Conservation (phyloP, 2,113 vertebrate species). For the Bettongia penicillata region DNA sequence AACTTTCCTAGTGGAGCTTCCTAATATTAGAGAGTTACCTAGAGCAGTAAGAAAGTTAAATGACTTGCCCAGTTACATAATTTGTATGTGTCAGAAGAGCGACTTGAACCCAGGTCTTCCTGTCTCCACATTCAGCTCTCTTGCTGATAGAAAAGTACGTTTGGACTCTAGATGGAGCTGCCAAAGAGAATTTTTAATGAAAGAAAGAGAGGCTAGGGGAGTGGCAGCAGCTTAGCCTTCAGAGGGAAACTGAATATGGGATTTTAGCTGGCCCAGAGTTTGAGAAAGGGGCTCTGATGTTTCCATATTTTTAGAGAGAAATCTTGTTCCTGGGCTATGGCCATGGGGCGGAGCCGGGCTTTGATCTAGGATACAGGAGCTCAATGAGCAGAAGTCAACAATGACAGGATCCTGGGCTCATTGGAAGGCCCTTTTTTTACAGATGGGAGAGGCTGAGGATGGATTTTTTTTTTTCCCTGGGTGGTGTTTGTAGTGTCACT, state of each 20-base stretch:
- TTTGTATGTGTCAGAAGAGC: neutral
- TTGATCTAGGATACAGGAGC: neutral
- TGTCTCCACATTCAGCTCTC: neutral
- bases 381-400: neutral
- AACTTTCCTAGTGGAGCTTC: neutral
- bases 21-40: too few species aligned
- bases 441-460: slow-evolving; percentile 17
- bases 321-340: neutral
- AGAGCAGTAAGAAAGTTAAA: neutral
- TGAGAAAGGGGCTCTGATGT: neutral
- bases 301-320: neutral
- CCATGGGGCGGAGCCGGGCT: neutral
- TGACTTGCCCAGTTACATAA: neutral
- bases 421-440: neutral
- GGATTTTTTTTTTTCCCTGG: neutral
- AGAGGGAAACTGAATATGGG: neutral
- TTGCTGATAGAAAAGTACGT: neutral
- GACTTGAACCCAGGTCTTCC: neutral
- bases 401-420: neutral
- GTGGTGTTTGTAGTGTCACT: slow-evolving; percentile 59
- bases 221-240: neutral
- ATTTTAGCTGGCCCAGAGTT: neutral
- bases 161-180: neutral
- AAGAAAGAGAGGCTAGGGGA: neutral
- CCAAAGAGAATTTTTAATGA: neutral